A percentile compares a stretch with the other conserved stretches of the same genome.
Conservation (phyloP, 2,797 vertebrate species). For the Poeciliopsis infans region DNA sequence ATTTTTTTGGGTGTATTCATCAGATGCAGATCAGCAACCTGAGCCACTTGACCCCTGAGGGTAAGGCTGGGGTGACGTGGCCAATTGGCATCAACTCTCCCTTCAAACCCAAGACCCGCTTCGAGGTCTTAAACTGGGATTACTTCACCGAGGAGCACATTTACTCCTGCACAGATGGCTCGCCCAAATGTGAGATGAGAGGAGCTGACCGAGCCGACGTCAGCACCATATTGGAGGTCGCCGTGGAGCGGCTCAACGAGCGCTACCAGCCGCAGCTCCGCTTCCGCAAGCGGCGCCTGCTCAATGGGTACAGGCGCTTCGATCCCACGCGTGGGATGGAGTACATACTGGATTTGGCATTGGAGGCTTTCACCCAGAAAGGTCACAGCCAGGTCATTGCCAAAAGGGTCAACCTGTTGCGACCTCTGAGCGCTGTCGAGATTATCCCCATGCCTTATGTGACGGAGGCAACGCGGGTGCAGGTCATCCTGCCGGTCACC, state of each 20-base stretch:
- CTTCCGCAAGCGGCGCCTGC: slow-evolving; percentile 89
- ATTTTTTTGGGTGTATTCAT: slow-evolving; percentile 16
- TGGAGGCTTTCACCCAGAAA: slow-evolving; percentile 93
- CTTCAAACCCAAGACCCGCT: slow-evolving; percentile 90
- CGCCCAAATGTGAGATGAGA: slow-evolving; percentile 92
- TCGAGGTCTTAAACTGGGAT: slow-evolving; percentile 98
- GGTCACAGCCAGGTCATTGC: slow-evolving; percentile 89
- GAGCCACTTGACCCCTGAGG: slow-evolving; percentile 89
- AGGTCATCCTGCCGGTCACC: slow-evolving; percentile 91
- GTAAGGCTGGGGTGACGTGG: slow-evolving; percentile 88
- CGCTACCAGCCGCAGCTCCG: slow-evolving; percentile 92
- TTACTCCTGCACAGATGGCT: slow-evolving; percentile 89
- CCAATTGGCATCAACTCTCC: slow-evolving; percentile 92
- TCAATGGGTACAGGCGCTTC: slow-evolving; percentile 95
- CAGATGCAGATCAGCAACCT: slow-evolving; percentile 97
- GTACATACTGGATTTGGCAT: slow-evolving; percentile 90
- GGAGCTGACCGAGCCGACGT: slow-evolving; percentile 89
- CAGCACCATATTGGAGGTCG: slow-evolving; percentile 86
- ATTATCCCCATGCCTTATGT: slow-evolving; percentile 98
- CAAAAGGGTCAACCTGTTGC: slow-evolving; percentile 90
- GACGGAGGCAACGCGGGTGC: slow-evolving; percentile 93
- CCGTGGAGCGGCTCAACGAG: slow-evolving; percentile 89
- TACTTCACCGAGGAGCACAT: slow-evolving; percentile 97
- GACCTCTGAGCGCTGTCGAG: slow-evolving; percentile 91
- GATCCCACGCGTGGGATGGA: slow-evolving; percentile 97